Conservation (phyloP, 2,888 invertebrate species). For the Therioaphis trifolii region DNA sequence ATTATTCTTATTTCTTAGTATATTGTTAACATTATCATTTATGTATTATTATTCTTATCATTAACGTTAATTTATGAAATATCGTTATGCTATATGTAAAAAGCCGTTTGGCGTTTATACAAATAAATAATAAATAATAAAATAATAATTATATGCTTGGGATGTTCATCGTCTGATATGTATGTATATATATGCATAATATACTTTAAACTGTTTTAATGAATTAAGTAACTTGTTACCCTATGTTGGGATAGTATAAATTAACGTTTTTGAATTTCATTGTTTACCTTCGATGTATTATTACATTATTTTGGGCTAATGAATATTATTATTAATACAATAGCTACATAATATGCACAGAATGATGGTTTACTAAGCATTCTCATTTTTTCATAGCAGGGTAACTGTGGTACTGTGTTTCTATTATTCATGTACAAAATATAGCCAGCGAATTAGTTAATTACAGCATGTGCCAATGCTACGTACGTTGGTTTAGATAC, state of each 20-base stretch:
- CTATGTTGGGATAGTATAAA: background rate
- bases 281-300: background rate
- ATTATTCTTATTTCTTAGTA: no score
- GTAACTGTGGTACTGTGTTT: background rate
- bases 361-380: background rate
- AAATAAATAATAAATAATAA: no score
- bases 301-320: constrained; percentile 8
- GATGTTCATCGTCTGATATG: no score
- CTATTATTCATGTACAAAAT: background rate
- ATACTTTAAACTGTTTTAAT: background rate
- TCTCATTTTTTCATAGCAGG: background rate
- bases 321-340: background rate
- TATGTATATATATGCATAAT: no score
- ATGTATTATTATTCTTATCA: no score
- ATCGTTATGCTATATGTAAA: no score
- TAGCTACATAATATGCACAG: background rate
- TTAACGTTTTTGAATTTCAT: constrained; percentile 11
- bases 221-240: constrained; percentile 9
- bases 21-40: no score
- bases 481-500: background rate
- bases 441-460: background rate
- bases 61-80: no score
- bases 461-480: background rate
- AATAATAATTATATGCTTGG: no score
- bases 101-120: no score